A percentile compares a stretch with the other conserved stretches of the same genome.
Evolutionary conservation across 2,888 invertebrate species (phyloP).

Genomic region (Cataglyphis altisquamis): DNA sequence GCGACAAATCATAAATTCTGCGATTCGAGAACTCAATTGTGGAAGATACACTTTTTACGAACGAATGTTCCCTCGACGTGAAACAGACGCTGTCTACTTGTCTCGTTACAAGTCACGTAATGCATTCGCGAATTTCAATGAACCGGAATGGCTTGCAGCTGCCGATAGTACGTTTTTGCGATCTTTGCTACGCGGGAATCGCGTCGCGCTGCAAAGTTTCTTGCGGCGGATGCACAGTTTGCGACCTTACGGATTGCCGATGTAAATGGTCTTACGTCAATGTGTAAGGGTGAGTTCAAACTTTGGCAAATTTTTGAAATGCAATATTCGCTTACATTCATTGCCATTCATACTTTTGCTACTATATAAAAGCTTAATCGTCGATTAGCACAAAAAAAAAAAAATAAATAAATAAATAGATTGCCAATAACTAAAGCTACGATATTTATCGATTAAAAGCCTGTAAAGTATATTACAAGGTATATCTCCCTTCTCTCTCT

Average conservation of each 20-base stretch:
- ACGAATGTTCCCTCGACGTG: constrained; percentile 9
- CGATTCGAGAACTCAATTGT: constrained; percentile 11
- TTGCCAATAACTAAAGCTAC: too few species aligned
- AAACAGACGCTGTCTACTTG: constrained; percentile 57
- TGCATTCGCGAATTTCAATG: constrained; percentile 64
- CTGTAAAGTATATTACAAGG: too few species aligned
- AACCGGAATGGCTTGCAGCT: constrained; percentile 54
- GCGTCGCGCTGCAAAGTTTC: constrained; percentile 36
- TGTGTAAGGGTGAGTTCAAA: background rate
- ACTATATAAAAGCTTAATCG: background rate
- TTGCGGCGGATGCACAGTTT: constrained; percentile 40
- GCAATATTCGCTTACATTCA: background rate
- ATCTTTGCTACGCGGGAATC: constrained; percentile 30
- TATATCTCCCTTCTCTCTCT: too few species aligned
- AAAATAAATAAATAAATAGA: background rate
- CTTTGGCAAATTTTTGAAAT: background rate
- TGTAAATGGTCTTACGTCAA: constrained; percentile 7
- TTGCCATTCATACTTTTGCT: background rate
- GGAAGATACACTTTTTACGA: constrained; percentile 46
- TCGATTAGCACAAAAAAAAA: background rate
- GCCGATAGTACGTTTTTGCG: constrained; percentile 53
- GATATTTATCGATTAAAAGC: too few species aligned
- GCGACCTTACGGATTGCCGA: constrained; percentile 46
- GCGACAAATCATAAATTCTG: constrained; percentile 22
- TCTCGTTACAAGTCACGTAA: constrained; percentile 57